These are phyloP conservation scores for Cercopithecus petaurista DNA, from an alignment of 2,797 vertebrate species.

Conservation along the genomic window DNA sequence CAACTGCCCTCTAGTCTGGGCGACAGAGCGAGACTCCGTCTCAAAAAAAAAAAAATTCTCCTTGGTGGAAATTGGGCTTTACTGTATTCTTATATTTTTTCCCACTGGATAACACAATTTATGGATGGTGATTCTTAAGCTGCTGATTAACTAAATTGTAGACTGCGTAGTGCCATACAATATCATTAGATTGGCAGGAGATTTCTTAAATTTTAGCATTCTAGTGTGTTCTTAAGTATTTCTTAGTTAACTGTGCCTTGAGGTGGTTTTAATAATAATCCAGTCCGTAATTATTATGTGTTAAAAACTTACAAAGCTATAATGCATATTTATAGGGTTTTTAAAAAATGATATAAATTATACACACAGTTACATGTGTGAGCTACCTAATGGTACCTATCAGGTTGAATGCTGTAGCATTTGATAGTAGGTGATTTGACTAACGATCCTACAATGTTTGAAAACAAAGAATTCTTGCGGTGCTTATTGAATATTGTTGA, in stretches of 20 bases:
- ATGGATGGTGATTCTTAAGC: neutral
- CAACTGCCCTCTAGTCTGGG: no score
- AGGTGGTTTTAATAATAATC: conserved; percentile 17
- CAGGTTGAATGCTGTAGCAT: neutral
- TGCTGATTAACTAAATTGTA: neutral
- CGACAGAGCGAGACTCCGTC: no score
- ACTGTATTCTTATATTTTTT: neutral
- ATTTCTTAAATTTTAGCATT: conserved; percentile 42
- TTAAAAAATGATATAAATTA: neutral
- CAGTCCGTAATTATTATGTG: neutral
- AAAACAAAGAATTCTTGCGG: neutral
- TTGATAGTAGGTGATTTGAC: conserved; percentile 30
- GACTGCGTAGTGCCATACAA: neutral
- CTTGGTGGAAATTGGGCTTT: neutral
- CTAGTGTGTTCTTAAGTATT: neutral
- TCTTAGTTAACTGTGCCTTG: neutral
- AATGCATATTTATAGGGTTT: neutral
- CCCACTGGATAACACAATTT: neutral
- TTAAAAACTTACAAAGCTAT: conserved; percentile 8
- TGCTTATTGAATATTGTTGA: neutral
- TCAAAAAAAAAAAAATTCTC: neutral
- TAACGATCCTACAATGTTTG: neutral
- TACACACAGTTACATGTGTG: neutral
- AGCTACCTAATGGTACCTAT: neutral
- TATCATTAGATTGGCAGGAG: neutral